Evolutionary conservation across 2,113 vertebrate genomes (phyloP).

Genomic region (Microtus oregoni): DNA sequence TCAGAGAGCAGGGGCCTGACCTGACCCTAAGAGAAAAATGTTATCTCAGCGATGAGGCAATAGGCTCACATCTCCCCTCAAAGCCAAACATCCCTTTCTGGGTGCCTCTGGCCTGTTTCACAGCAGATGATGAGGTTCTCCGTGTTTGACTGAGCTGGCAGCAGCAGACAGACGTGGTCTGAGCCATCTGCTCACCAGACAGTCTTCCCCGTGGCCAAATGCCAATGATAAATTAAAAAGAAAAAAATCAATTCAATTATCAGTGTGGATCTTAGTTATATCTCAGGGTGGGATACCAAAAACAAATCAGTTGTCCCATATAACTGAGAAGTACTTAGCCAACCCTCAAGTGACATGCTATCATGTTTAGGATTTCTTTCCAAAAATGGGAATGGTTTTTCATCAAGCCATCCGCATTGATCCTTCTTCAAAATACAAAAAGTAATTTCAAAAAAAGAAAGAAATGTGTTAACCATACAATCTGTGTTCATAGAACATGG

Average conservation of each 20-base stretch:
- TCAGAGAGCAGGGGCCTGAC: slow-evolving; percentile 57
- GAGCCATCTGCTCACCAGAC: slow-evolving; percentile 48
- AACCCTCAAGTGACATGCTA: neutral
- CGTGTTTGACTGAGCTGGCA: neutral
- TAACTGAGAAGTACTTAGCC: slow-evolving; percentile 39
- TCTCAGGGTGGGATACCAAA: neutral
- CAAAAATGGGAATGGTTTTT: slow-evolving; percentile 48
- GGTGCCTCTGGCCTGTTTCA: neutral
- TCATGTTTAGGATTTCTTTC: slow-evolving; percentile 38
- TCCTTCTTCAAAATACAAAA: slow-evolving; percentile 5
- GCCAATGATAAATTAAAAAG: slow-evolving; percentile 63
- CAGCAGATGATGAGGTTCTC: neutral
- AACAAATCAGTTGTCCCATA: neutral
- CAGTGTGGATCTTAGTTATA: slow-evolving; percentile 24
- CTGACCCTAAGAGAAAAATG: slow-evolving; percentile 52
- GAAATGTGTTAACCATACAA: neutral
- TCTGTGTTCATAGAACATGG: neutral
- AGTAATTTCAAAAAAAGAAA: neutral
- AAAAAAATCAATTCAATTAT: slow-evolving; percentile 61
- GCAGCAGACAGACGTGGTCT: slow-evolving; percentile 4
- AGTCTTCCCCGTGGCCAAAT: slow-evolving; percentile 47
- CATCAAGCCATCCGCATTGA: neutral
- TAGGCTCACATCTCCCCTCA: neutral
- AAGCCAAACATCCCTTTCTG: slow-evolving; percentile 58
- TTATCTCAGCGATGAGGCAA: slow-evolving; percentile 37